Conservation (phyloP, 1,140 invertebrate species). For the Magallana ariakensis region DNA sequence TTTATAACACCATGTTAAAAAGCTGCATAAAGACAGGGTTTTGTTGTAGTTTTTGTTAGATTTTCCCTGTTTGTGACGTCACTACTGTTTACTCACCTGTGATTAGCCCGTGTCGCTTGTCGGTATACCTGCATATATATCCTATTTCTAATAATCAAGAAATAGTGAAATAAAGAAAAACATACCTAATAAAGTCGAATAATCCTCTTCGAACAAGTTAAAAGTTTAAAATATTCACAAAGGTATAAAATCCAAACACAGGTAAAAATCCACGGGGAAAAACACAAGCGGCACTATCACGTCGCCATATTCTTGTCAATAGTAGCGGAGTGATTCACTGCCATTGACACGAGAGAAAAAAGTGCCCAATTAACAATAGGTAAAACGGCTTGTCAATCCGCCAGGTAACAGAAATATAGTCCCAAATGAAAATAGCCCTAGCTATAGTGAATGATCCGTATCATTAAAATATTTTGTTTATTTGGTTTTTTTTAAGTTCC, state of each 20-base stretch:
- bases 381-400: neutral
- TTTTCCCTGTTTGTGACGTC: conserved; percentile 21
- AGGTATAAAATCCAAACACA: conserved; percentile 18
- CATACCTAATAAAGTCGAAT: neutral
- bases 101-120: neutral
- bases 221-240: conserved; percentile 15
- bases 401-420: conserved; percentile 11
- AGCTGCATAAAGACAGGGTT: neutral
- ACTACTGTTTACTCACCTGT: conserved; percentile 35
- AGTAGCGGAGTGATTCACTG: conserved; percentile 22
- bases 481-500: no score
- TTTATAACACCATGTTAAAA: no score
- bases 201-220: neutral
- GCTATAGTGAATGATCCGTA: no score
- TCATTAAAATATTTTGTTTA: no score
- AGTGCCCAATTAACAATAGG: neutral
- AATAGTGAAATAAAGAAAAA: neutral
- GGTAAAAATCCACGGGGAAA: conserved; percentile 35
- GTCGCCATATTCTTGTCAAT: conserved; percentile 30
- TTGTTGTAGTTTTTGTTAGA: neutral
- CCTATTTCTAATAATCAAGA: neutral
- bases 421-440: neutral
- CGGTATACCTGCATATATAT: neutral
- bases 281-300: conserved; percentile 11
- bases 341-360: conserved; percentile 26